These are phyloP conservation scores for Phanerotoma sp. DNA, from an alignment of 2,888 invertebrate species.

Conservation along the genomic window DNA sequence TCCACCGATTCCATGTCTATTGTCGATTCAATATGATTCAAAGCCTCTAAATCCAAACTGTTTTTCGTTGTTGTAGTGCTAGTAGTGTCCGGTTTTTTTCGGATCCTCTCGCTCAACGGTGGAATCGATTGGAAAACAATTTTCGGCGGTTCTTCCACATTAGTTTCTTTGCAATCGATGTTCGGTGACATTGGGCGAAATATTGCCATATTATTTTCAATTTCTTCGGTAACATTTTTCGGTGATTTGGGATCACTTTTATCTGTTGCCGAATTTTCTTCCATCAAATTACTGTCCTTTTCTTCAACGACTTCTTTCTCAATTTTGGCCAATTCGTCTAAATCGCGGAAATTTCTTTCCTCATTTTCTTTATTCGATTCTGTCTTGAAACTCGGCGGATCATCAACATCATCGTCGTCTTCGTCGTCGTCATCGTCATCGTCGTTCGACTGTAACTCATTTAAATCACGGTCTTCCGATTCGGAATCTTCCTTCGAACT, in stretches of 20 bases:
- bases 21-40: slow-evolving; percentile 51
- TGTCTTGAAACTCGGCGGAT: too few species aligned
- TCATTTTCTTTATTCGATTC: slow-evolving; percentile 32
- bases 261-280: too few species aligned
- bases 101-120: slow-evolving; percentile 53
- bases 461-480: slow-evolving; percentile 33
- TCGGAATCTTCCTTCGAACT: slow-evolving; percentile 55
- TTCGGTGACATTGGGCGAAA: slow-evolving; percentile 45
- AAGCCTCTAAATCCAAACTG: slow-evolving; percentile 50
- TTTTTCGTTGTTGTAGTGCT: slow-evolving; percentile 39
- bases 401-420: too few species aligned
- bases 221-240: too few species aligned
- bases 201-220: too few species aligned
- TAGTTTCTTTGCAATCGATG: slow-evolving; percentile 42
- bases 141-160: slow-evolving; percentile 39
- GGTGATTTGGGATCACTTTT: too few species aligned
- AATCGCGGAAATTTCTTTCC: slow-evolving; percentile 42
- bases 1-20: slow-evolving; percentile 45
- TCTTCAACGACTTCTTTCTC: slow-evolving; percentile 25
- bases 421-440: too few species aligned
- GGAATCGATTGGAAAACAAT: slow-evolving; percentile 52
- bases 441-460: slow-evolving; percentile 21
- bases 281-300: slow-evolving; percentile 3
- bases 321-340: slow-evolving; percentile 32
- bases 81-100: slow-evolving; percentile 47